These are phyloP conservation scores for Acanthococcus lagerstroemiae DNA, from an alignment of 2,888 invertebrate genomes.

Conservation along the genomic window DNA sequence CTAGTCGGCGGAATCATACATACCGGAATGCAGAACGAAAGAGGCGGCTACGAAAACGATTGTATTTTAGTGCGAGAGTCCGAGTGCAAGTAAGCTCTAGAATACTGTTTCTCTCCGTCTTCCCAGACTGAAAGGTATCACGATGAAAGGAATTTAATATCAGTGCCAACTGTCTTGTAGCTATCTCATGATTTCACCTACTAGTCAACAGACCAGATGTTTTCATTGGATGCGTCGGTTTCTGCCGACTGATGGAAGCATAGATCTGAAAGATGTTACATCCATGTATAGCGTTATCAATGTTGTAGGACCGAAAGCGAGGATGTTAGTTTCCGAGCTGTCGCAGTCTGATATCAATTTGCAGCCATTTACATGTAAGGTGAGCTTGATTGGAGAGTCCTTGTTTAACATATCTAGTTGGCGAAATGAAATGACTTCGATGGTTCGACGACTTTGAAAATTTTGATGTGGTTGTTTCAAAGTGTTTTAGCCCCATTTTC, in stretches of 20 bases:
- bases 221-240: constrained; percentile 59
- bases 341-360: constrained; percentile 51
- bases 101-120: no score
- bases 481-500: no score
- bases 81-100: constrained; percentile 46
- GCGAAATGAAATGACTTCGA: no score
- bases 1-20: constrained; percentile 55
- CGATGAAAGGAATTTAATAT: no score
- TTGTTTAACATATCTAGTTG: no score
- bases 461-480: no score
- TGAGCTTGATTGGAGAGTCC: no score
- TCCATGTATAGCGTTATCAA: constrained; percentile 64
- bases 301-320: constrained; percentile 59
- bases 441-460: no score
- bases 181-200: constrained; percentile 68
- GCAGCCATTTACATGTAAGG: constrained; percentile 55
- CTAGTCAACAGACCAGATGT: constrained; percentile 62
- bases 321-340: constrained; percentile 52
- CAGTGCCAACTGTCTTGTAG: constrained; percentile 41
- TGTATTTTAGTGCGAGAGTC: constrained; percentile 56
- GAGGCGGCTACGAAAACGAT: constrained; percentile 62
- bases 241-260: constrained; percentile 50
- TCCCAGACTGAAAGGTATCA: no score
- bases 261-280: constrained; percentile 56
- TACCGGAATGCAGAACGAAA: constrained; percentile 60